These are phyloP conservation scores for Onychostruthus taczanowskii DNA, from an alignment of 2,113 vertebrate genomes.

Conservation along the genomic window DNA sequence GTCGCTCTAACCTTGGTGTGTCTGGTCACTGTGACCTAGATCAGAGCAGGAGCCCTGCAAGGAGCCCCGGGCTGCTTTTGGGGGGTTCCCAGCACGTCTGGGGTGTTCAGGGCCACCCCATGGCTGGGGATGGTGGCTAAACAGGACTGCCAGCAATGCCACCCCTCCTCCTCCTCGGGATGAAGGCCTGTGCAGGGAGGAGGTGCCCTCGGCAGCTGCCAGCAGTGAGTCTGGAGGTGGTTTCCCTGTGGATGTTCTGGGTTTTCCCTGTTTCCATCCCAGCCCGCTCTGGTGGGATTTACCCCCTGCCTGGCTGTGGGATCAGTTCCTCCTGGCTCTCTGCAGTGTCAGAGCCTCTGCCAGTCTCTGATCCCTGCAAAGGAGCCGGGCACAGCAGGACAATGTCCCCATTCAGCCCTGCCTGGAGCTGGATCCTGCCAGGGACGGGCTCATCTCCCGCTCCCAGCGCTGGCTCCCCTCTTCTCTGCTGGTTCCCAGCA, in stretches of 20 bases:
- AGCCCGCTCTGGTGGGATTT: background rate
- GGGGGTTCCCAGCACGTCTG: fast-evolving
- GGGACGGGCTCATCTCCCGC: background rate
- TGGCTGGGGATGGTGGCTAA: background rate
- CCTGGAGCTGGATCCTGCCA: background rate
- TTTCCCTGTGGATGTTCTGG: background rate
- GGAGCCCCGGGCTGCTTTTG: background rate
- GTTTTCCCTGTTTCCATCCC: background rate
- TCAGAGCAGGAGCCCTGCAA: background rate
- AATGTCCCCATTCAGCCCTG: background rate
- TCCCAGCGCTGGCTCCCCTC: background rate
- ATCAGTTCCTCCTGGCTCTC: background rate
- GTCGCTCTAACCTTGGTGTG: constrained; percentile 19
- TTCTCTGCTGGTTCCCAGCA: background rate
- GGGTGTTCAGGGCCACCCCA: background rate
- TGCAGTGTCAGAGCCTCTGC: background rate
- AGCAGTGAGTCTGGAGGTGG: background rate
- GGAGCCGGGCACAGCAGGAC: background rate
- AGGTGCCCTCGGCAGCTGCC: background rate
- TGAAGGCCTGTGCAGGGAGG: background rate
- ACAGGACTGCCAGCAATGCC: fast-evolving
- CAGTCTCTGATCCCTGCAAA: background rate
- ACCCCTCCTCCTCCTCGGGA: background rate
- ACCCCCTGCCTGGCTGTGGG: background rate
- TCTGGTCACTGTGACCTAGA: background rate